A percentile compares a stretch with the other conserved stretches of the same genome.
Evolutionary conservation across 2,113 vertebrate species (phyloP).

Genomic region (Noctilio leporinus): DNA sequence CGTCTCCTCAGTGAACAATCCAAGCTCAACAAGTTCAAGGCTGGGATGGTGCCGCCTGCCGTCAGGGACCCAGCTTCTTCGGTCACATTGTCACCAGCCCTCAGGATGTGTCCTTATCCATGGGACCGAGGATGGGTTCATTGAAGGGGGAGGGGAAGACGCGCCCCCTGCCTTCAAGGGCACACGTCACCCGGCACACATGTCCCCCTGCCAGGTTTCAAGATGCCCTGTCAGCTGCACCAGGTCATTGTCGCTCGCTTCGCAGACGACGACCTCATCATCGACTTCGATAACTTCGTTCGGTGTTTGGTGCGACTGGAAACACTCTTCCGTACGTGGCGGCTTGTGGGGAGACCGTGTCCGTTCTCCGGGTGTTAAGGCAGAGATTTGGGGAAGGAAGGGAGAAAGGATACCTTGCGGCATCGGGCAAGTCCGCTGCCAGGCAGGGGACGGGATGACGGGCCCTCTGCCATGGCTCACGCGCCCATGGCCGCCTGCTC

Average conservation of each 20-base stretch:
- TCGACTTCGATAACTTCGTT: constrained; percentile 84
- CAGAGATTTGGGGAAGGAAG: not conserved
- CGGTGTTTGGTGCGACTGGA: constrained; percentile 82
- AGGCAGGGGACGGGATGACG: fast-evolving
- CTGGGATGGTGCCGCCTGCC: not conserved
- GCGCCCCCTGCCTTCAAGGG: not conserved
- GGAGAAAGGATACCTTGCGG: not conserved
- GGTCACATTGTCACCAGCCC: not conserved
- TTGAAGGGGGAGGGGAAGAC: not conserved
- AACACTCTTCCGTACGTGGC: constrained; percentile 81
- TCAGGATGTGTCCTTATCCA: not conserved
- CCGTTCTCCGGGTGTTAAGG: not conserved
- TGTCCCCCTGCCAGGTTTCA: constrained; percentile 72
- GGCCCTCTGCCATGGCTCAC: fast-evolving
- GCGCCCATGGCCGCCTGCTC: not conserved
- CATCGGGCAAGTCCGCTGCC: not conserved
- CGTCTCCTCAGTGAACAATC: fast-evolving
- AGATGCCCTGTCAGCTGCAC: constrained; percentile 77
- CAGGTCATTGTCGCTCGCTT: constrained; percentile 82
- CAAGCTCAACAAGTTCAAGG: not conserved
- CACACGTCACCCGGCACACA: not conserved
- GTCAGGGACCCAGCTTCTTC: not conserved
- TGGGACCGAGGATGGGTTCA: not conserved
- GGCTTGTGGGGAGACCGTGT: fast-evolving
- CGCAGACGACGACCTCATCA: constrained; percentile 78